phyloP scores from a whole-genome alignment of 2,888 invertebrate species.

The Carabus problematicus region DNA sequence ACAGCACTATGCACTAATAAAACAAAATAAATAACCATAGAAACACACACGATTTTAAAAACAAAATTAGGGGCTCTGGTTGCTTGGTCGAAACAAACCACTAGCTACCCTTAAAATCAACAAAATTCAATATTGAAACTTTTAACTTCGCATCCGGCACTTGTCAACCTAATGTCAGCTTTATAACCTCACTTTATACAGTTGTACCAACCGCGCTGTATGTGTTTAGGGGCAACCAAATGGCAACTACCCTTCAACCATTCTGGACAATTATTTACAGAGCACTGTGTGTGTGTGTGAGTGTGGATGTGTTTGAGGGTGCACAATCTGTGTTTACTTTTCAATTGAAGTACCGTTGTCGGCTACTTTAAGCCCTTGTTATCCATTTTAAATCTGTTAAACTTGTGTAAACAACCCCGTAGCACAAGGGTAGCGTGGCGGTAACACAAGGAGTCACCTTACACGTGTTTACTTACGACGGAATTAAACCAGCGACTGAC shows the following conservation, averaged over 20 bases:
- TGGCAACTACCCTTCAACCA: too few relatives aligned
- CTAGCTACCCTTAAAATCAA: slow-evolving; percentile 13
- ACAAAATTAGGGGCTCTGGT: too few relatives aligned
- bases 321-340: slow-evolving; percentile 34
- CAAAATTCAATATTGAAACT: slow-evolving; percentile 20
- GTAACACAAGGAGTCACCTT: background rate
- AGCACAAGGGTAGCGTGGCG: slow-evolving; percentile 10
- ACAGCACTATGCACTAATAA: too few relatives aligned
- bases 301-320: slow-evolving; percentile 5
- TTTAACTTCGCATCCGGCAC: background rate
- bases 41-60: too few relatives aligned
- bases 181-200: background rate
- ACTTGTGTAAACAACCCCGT: slow-evolving; percentile 39
- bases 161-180: background rate
- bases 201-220: too few relatives aligned
- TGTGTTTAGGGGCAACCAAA: too few relatives aligned
- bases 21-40: too few relatives aligned
- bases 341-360: slow-evolving; percentile 14
- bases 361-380: slow-evolving; percentile 40
- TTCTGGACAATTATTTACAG: slow-evolving; percentile 29
- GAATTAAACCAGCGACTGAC: too few relatives aligned
- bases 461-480: too few relatives aligned
- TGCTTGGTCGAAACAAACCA: slow-evolving; percentile 2
- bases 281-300: background rate
- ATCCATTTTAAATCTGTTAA: slow-evolving; percentile 43